Evolutionary conservation across 2,888 invertebrate genomes (phyloP).

Genomic region (Pteria penguin): DNA sequence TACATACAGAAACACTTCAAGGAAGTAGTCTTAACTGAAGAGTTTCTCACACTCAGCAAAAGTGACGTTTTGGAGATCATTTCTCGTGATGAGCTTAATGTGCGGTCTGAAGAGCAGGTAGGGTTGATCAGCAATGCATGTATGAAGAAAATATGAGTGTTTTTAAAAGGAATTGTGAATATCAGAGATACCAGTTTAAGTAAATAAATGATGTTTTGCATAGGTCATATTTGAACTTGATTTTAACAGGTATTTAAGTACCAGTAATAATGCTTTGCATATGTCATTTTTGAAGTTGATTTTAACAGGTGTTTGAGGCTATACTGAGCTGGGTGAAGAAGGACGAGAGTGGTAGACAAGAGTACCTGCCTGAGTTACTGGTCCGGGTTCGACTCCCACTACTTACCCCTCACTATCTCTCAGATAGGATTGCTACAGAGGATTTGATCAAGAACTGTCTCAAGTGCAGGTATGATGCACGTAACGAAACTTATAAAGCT

Average conservation of each 20-base stretch:
- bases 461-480: slow-evolving; percentile 86
- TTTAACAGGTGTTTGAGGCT: slow-evolving; percentile 88
- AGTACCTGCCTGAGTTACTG: slow-evolving; percentile 86
- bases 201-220: too few species aligned
- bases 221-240: too few species aligned
- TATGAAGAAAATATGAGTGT: neutral
- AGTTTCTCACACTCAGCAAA: slow-evolving; percentile 85
- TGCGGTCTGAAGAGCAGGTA: slow-evolving; percentile 87
- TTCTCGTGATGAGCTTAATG: slow-evolving; percentile 88
- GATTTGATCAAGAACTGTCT: slow-evolving; percentile 88
- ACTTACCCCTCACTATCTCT: slow-evolving; percentile 89
- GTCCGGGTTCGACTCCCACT: slow-evolving; percentile 89
- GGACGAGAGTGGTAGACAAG: slow-evolving; percentile 83
- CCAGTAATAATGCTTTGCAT: too few species aligned
- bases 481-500: too few species aligned
- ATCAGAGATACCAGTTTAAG: too few species aligned
- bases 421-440: slow-evolving; percentile 89
- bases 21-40: slow-evolving; percentile 88
- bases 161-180: neutral
- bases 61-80: slow-evolving; percentile 86
- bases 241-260: too few species aligned
- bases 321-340: slow-evolving; percentile 90
- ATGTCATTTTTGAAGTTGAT: too few species aligned
- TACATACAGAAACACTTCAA: slow-evolving; percentile 90
- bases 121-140: neutral